Conservation (phyloP, 2,797 vertebrate species). For the Uromys caudimaculatus region DNA sequence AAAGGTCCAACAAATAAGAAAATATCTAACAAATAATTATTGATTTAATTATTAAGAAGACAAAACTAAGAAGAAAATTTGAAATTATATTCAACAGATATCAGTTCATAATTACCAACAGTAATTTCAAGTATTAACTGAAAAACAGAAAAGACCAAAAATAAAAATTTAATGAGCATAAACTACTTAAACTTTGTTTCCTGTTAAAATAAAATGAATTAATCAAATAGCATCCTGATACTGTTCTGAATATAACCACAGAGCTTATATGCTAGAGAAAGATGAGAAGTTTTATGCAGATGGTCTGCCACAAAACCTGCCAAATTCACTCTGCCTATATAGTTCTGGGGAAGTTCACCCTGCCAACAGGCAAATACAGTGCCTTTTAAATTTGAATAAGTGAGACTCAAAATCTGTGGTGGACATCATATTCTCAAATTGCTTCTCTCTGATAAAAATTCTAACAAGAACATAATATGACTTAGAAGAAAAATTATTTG, state of each 20-base stretch:
- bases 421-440: not conserved
- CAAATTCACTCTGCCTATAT: constrained; percentile 63
- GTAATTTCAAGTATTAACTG: constrained; percentile 30
- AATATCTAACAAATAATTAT: constrained; percentile 2
- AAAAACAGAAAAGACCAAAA: constrained; percentile 57
- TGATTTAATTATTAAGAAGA: constrained; percentile 38
- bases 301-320: constrained; percentile 64
- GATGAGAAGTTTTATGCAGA: constrained; percentile 70
- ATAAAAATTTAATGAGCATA: constrained; percentile 57
- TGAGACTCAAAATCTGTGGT: constrained; percentile 52
- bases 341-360: constrained; percentile 41
- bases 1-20: not conserved
- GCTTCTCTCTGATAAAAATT: constrained; percentile 14
- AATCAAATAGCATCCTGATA: constrained; percentile 49
- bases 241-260: constrained; percentile 43
- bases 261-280: constrained; percentile 45
- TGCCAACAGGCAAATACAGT: constrained; percentile 58
- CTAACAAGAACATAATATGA: constrained; percentile 18
- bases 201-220: constrained; percentile 54
- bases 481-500: not conserved
- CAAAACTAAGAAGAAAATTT: constrained; percentile 25
- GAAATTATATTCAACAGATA: constrained; percentile 34
- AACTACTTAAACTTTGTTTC: constrained; percentile 13
- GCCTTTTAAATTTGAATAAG: constrained; percentile 53
- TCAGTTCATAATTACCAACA: constrained; percentile 22